These are phyloP conservation scores for Seira ritae DNA, from an alignment of 2,888 invertebrate genomes.

Conservation along the genomic window DNA sequence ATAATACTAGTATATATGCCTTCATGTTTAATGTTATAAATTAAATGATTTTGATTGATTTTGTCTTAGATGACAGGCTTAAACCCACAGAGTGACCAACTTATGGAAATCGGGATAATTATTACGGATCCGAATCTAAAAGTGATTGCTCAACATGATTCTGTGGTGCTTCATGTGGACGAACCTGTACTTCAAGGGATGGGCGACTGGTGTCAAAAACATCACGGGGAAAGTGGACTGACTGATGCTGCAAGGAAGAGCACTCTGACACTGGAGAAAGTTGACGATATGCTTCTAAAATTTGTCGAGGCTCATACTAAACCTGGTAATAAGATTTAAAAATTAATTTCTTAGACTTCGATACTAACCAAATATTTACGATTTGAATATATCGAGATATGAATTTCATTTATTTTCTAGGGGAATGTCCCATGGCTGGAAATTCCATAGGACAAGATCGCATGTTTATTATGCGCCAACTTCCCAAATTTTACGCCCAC, in stretches of 20 bases:
- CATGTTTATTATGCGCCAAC: constrained; percentile 86
- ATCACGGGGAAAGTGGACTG: constrained; percentile 90
- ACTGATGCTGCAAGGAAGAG: constrained; percentile 85
- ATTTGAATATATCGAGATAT: too few species aligned
- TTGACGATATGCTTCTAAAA: constrained; percentile 83
- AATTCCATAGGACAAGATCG: constrained; percentile 93
- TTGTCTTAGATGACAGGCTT: constrained; percentile 90
- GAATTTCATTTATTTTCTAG: constrained; percentile 74
- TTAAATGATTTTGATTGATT: constrained; percentile 32
- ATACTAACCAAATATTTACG: background rate
- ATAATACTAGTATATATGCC: constrained; percentile 4
- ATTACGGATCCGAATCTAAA: constrained; percentile 89
- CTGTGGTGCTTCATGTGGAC: constrained; percentile 87
- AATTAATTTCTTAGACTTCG: background rate
- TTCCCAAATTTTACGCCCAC: constrained; percentile 87
- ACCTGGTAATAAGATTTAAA: constrained; percentile 66
- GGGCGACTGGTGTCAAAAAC: constrained; percentile 88
- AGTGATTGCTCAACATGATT: constrained; percentile 84
- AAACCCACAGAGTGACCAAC: constrained; percentile 84
- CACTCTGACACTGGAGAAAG: constrained; percentile 80
- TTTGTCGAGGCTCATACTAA: constrained; percentile 82
- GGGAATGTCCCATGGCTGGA: constrained; percentile 87
- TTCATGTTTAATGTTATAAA: background rate
- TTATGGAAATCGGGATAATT: constrained; percentile 93
- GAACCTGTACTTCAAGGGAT: constrained; percentile 84